Base-by-base conservation (phyloP, 64 coral and sea anemone species). In the Acropora tenuis region DNA sequence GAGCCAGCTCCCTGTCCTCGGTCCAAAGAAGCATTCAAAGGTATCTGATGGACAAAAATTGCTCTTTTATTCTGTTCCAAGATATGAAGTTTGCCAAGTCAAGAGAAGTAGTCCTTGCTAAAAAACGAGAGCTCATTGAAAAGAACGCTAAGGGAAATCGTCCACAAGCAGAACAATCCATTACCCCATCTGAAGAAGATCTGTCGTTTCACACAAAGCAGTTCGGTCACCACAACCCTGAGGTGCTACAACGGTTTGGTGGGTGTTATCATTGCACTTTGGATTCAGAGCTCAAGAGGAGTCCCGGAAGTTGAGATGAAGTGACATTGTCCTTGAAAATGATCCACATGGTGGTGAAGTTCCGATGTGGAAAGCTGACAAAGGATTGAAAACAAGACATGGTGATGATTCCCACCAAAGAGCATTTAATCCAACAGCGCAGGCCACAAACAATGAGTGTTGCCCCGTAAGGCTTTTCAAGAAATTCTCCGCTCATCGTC, bases 1-100 rank as follows among this genome's bases (percentile, higher is more conserved):
- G 55, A 69, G 17, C 59, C 16, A 1, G 8, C 10, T 9, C 2
- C 3, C 67, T 87, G 5, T 1, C 3, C 4, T 73, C 65, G 6
- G 48, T 87, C 55, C 85, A 87, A 50, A 74, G 69, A 87, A 93
- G 84, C 71, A 11, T 93, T 1, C 91, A 93, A 60, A 9, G 76
- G 7, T 80, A 69, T 13, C 50, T 81, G 1, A 63, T 75, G 2
- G 73, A 79, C 9, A 87, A 77, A 8, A 75, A 72, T 7, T 78
- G 55, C 16, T 17, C 18, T 1, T 16, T 30, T 20, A 69, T 4
- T 41, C 44, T 66, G 5, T 1, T 66, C 8, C 43, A 69, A 49
- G 47, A 77, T 3, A 58, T 17, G 74, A 53, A 40, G 30, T 78
- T 76, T n/a, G 1, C 3, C 4, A 57, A 83, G 19, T 91, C 90